Base-by-base conservation (phyloP, 1,140 invertebrate genomes). In the Cheumatopsyche charites region DNA sequence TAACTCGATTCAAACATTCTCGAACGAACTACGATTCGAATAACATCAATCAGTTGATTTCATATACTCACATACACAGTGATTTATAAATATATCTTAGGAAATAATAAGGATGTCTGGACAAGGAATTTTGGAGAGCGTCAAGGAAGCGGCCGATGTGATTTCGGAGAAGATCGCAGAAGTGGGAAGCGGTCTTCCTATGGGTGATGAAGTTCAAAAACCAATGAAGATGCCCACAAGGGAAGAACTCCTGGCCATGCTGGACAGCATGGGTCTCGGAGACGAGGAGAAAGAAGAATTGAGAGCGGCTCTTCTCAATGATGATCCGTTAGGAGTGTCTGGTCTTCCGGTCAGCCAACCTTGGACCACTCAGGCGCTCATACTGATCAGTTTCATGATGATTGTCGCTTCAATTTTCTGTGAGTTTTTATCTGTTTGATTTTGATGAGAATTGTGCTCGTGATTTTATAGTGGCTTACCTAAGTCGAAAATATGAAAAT, bases 271-370 rank as follows among this genome's bases (percentile, higher is more conserved):
- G 73, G 85, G 83, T 0, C 76, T 89, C 12, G 79, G 81, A 23
- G 87, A 88, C 25, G 84, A 85, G 12, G 83, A 87, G 66, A 85
- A 83, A 19, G 83, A 83, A 13, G 82, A 82, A 45, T 71, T 89
- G 25, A 81, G 79, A 61, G 78, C 80, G 0, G 82, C 85, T 74
- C 76, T 88, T 29, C 79, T 81, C 25, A 83, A 82, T 0, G 79
- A 78, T 21, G 75, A 77, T 81, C 0, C 65, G 5, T 9, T 21
- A 3, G 21, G 11, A 0, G 42, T 36, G 29, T 36, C 23, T 6
- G n/a, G 0, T 55, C 55, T 9, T 13, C 69, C 42, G 5, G 12
- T 2, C 23, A 43, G 3, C 17, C 26, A 15, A 13, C 19, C 29
- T 17, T 42, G 74, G 6, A 68, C 67, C 0, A 72, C 70, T n/a